Evolutionary conservation across 2,113 vertebrate genomes (phyloP).

Genomic region (Mesocricetus auratus): DNA sequence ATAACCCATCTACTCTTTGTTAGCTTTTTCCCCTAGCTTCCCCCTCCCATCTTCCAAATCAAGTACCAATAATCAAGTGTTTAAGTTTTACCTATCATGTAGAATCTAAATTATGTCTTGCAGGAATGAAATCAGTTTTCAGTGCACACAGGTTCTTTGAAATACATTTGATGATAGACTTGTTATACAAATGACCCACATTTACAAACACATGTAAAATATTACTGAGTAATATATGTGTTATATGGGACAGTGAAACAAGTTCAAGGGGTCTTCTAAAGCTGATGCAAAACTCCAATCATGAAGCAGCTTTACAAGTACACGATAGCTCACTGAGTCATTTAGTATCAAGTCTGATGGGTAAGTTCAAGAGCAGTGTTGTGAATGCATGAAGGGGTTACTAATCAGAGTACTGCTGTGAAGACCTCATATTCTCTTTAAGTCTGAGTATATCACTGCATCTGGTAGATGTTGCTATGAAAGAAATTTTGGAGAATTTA

Average conservation of each 20-base stretch:
- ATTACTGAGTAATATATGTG: background rate
- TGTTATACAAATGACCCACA: constrained; percentile 33
- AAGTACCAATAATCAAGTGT: background rate
- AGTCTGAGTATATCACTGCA: constrained; percentile 43
- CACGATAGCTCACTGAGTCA: background rate
- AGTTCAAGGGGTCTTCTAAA: constrained; percentile 7
- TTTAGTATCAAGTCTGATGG: background rate
- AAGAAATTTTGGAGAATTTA: constrained; percentile 54
- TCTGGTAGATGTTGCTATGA: background rate
- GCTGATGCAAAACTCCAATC: background rate
- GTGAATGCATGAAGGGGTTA: background rate
- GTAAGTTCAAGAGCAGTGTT: constrained; percentile 12
- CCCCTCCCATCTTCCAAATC: background rate
- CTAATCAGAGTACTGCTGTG: constrained; percentile 25
- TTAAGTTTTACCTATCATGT: constrained; percentile 15
- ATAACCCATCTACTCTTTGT: background rate
- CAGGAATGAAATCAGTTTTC: constrained; percentile 11
- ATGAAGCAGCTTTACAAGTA: constrained; percentile 32
- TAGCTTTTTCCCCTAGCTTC: constrained; percentile 3
- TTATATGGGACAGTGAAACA: constrained; percentile 10
- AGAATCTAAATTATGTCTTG: constrained; percentile 9
- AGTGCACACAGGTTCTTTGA: constrained; percentile 23
- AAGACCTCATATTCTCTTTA: constrained; percentile 34
- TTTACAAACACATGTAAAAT: constrained; percentile 11
- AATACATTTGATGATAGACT: background rate